Base-by-base conservation (phyloP, 2,113 vertebrate genomes). In the Burhinus oedicnemus region DNA sequence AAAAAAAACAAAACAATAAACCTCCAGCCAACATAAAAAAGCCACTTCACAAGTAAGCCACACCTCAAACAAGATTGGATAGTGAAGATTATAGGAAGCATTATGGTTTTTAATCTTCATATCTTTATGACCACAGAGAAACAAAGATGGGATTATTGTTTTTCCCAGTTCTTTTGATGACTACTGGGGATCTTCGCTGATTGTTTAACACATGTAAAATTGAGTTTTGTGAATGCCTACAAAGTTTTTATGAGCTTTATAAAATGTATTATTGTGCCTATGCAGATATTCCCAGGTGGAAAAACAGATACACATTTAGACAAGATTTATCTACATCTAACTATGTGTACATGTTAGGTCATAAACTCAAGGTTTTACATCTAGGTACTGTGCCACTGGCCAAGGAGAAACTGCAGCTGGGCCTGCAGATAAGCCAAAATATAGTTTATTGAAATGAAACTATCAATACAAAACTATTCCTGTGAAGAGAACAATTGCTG, bases 1-100 rank as follows among this genome's bases (percentile, higher is more conserved):
- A 58, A 69, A 91, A 38, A 7, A 4, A 15, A 51, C 61, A 80
- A 90, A 92, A 66, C 71, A 89, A 82, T 71, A 82, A 84, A 87
- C 44, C 26, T 93, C 44, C 26, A 94, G 47, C 27, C 65, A 90
- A 87, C 81, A 91, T 22, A 52, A 72, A 93, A 83, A 94, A 95
- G 81, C 89, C 81, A 87, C 91, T 96, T 96, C 81, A 96, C 34
- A 94, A 90, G 52, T 30, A 79, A 96, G 30, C 34, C 87, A 92
- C 70, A 94, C 77, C 83, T 95, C 81, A 94, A 76, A 94, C 70
- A 95, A 95, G 89, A 93, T 1, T 47, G 66, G 74, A 49, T 54
- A 69, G 58, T 89, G 95, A 89, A 95, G 77, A 95, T 79, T 76
- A 95, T 72, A 97, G 57, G 86, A 97, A 6, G 57, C 36, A 76